A percentile compares a stretch with the other conserved stretches of the same genome.
phyloP scores from a whole-genome alignment of 1,140 invertebrate genomes.

The Parapsyche elsis region DNA sequence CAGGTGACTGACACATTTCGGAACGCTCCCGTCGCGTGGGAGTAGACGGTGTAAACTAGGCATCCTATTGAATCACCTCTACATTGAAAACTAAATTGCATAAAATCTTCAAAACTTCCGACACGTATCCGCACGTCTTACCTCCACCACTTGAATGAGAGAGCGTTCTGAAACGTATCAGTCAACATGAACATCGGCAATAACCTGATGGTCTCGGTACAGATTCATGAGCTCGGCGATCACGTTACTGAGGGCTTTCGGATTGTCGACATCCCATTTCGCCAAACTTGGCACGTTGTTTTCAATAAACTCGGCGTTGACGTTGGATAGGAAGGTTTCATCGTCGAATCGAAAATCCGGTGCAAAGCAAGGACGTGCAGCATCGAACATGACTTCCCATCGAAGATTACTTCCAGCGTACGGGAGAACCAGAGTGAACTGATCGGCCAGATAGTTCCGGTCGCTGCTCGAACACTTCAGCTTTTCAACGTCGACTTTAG shows the following conservation, averaged over 20 bases:
- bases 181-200: background rate
- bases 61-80: too few relatives aligned
- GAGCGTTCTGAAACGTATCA: too few relatives aligned
- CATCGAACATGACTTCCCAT: conserved; percentile 62
- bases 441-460: conserved; percentile 56
- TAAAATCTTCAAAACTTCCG: too few relatives aligned
- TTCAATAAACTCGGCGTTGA: conserved; percentile 64
- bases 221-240: conserved; percentile 67
- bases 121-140: too few relatives aligned
- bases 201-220: conserved; percentile 70
- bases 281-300: conserved; percentile 68
- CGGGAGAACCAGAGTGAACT: conserved; percentile 61
- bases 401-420: conserved; percentile 60
- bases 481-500: conserved; percentile 52
- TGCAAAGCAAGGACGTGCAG: conserved; percentile 59
- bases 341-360: conserved; percentile 69
- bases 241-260: conserved; percentile 67
- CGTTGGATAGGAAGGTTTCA: conserved; percentile 67
- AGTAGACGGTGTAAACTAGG: too few relatives aligned
- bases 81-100: too few relatives aligned
- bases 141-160: too few relatives aligned
- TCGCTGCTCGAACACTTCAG: conserved; percentile 36
- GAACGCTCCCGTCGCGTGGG: too few relatives aligned
- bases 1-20: too few relatives aligned
- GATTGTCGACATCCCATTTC: conserved; percentile 68